Evolutionary conservation across 1,140 invertebrate species (phyloP).

Genomic region (Heterodera carotae): DNA sequence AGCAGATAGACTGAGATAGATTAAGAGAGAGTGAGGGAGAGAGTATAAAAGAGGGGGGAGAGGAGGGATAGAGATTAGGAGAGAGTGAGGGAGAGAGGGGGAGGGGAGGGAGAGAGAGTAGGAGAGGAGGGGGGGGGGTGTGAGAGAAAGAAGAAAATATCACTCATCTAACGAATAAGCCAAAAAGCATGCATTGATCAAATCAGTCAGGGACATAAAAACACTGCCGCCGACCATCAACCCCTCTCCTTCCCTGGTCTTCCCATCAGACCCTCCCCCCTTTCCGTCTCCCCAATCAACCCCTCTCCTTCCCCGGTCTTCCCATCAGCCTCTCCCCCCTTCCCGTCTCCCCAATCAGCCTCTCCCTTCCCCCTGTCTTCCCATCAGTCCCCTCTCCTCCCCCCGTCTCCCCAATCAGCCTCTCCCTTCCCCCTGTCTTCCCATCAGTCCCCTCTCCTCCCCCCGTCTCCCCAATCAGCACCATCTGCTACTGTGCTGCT

Average conservation of each 20-base stretch:
- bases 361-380: neutral
- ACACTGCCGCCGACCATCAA: no score
- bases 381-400: neutral
- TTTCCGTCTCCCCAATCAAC: neutral
- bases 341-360: no score
- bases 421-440: neutral
- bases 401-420: neutral
- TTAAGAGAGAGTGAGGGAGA: neutral
- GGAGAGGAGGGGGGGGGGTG: no score
- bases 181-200: conserved; percentile 2
- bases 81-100: neutral
- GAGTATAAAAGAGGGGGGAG: conserved; percentile 1
- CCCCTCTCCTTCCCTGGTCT: neutral
- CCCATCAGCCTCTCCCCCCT: no score
- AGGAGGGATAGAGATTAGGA: conserved; percentile 13
- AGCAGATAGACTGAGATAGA: no score
- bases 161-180: no score
- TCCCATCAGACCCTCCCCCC: neutral
- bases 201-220: no score
- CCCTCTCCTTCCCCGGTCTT: neutral
- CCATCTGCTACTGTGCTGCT: neutral
- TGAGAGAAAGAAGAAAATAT: neutral
- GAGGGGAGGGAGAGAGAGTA: neutral
- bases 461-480: neutral
- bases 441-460: neutral